Evolutionary conservation across 1,140 invertebrate genomes (phyloP).

Genomic region (Polypedilum pembai): DNA sequence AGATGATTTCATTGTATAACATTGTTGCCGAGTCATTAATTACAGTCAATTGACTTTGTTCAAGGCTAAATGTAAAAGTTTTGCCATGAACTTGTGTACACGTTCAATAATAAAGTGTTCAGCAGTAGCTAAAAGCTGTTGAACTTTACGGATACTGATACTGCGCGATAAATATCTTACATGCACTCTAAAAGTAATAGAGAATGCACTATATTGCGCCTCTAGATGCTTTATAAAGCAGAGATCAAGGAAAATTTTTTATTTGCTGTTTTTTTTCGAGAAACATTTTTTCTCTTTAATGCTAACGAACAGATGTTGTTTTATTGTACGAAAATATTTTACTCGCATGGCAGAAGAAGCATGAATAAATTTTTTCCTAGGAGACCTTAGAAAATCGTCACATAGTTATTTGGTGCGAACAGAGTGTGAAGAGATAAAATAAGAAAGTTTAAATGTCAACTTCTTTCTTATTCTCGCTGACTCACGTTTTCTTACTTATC

Average conservation of each 20-base stretch:
- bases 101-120: background rate
- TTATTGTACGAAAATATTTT: too few relatives aligned
- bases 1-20: background rate
- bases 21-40: background rate
- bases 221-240: background rate
- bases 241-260: background rate
- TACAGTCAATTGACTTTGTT: slow-evolving; percentile 13
- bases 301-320: background rate
- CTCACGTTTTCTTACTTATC: too few relatives aligned
- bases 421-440: too few relatives aligned
- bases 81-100: slow-evolving; percentile 11
- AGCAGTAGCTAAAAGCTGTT: background rate
- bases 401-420: too few relatives aligned
- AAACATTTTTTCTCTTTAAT: background rate
- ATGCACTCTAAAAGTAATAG: background rate
- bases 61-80: slow-evolving; percentile 18
- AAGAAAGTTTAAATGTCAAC: too few relatives aligned
- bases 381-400: too few relatives aligned
- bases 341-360: too few relatives aligned
- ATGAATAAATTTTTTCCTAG: too few relatives aligned
- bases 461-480: too few relatives aligned
- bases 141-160: slow-evolving; percentile 11
- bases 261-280: background rate
- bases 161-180: slow-evolving; percentile 14
- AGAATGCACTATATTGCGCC: background rate